Evolutionary conservation across 2,888 invertebrate genomes (phyloP).

Genomic region (Lasioglossum villosulum): DNA sequence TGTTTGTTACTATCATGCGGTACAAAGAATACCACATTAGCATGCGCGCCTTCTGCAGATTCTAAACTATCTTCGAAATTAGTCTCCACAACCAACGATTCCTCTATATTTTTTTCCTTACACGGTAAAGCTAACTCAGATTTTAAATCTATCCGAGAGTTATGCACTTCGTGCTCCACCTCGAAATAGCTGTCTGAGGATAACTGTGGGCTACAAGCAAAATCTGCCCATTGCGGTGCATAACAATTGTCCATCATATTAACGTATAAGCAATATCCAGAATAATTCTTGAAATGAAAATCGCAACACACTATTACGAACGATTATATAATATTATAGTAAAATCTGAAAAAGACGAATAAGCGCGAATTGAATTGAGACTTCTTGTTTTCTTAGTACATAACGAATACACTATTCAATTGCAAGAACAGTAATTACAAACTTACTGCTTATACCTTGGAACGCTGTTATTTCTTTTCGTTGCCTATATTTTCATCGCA

Average conservation of each 20-base stretch:
- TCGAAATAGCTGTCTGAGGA: constrained; percentile 72
- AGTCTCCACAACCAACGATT: neutral
- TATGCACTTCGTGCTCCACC: constrained; percentile 53
- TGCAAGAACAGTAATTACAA: neutral
- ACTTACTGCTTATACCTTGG: too few relatives aligned
- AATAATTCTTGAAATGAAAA: neutral
- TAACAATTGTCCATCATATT: constrained; percentile 68
- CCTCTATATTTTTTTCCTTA: neutral
- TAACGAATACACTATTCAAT: neutral
- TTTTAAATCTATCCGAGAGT: constrained; percentile 10
- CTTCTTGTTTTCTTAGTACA: neutral
- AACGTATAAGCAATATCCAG: neutral
- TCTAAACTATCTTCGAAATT: constrained; percentile 62
- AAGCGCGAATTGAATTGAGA: neutral
- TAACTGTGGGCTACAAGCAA: constrained; percentile 71
- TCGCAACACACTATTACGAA: neutral
- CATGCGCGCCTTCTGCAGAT: constrained; percentile 55
- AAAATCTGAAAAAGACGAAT: constrained; percentile 35
- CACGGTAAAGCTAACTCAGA: neutral
- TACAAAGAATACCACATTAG: constrained; percentile 67
- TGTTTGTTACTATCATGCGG: constrained; percentile 52
- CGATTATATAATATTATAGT: neutral
- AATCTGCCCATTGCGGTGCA: constrained; percentile 79
- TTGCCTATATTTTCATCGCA: neutral
- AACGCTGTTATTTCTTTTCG: neutral